A percentile compares a stretch with the other conserved stretches of the same genome.
These are phyloP conservation scores for Drosophila neotestacea DNA, from an alignment of 2,888 invertebrate genomes.

Conservation along the genomic window DNA sequence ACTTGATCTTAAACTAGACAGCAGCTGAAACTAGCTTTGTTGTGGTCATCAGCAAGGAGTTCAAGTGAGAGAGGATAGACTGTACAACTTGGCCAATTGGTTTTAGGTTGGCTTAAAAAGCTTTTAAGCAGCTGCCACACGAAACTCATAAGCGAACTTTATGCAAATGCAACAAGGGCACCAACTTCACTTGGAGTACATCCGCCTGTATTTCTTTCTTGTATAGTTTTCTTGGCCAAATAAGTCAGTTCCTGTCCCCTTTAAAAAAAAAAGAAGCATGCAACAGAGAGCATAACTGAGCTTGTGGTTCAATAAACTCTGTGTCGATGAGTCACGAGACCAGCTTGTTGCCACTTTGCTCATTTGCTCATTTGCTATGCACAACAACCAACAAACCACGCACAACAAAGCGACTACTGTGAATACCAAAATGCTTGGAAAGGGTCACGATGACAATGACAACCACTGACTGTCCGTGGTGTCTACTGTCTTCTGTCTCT, in stretches of 20 bases:
- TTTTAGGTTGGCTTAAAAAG: conserved; percentile 57
- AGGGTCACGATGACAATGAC: conserved; percentile 39
- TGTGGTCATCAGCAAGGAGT: conserved; percentile 32
- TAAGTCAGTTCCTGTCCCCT: conserved; percentile 56
- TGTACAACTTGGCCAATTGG: conserved; percentile 52
- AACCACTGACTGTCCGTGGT: conserved; percentile 4
- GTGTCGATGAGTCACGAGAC: conserved; percentile 60
- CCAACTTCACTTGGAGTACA: conserved; percentile 13
- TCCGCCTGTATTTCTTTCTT: conserved; percentile 3
- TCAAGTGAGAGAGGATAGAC: background rate
- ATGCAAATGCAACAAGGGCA: conserved; percentile 64
- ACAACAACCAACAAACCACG: conserved; percentile 65
- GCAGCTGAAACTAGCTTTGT: conserved; percentile 22
- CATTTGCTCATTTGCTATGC: conserved; percentile 68
- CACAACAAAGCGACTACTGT: conserved; percentile 67
- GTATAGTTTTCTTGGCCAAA: conserved; percentile 44
- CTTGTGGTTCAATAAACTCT: conserved; percentile 72
- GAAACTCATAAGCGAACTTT: conserved; percentile 76
- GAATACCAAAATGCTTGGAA: conserved; percentile 63
- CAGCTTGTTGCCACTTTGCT: conserved; percentile 27
- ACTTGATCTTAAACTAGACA: conserved; percentile 27
- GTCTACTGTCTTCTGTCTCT: background rate
- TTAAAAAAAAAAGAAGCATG: conserved; percentile 11
- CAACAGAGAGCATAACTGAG: conserved; percentile 21
- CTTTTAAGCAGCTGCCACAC: conserved; percentile 69